Conservation (phyloP, 2,113 vertebrate species). For the Mobula birostris region DNA sequence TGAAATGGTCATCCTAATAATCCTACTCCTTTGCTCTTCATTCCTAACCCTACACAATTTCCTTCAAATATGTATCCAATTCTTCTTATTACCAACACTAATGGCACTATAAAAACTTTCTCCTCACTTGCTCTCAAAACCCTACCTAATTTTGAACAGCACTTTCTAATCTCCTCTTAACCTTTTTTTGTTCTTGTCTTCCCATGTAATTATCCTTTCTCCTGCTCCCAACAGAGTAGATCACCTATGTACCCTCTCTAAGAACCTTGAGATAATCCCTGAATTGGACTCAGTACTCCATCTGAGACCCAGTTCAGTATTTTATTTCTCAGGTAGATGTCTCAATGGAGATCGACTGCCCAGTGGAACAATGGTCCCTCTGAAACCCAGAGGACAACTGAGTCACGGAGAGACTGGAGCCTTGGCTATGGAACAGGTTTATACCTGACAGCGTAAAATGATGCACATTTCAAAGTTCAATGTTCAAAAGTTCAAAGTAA, state of each 20-base stretch:
- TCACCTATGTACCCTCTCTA: not conserved
- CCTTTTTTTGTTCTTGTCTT: not conserved
- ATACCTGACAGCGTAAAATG: not conserved
- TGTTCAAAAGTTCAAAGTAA: no score
- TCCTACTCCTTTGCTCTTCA: not conserved
- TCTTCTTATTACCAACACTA: not conserved
- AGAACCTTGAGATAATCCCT: not conserved
- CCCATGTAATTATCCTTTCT: not conserved
- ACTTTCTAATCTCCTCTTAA: not conserved
- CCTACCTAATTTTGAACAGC: not conserved
- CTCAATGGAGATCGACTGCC: not conserved
- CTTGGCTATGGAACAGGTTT: not conserved
- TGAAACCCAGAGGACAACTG: not conserved
- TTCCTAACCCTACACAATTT: not conserved
- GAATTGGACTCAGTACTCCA: not conserved
- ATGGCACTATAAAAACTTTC: not conserved
- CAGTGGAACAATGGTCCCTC: not conserved
- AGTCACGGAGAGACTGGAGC: not conserved
- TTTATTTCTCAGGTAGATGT: not conserved
- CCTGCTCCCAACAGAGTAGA: not conserved
- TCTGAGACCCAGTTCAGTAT: not conserved
- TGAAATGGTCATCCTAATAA: not conserved
- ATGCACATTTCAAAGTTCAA: not conserved
- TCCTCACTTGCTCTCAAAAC: not conserved
- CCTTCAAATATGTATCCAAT: not conserved